A percentile compares a stretch with the other conserved stretches of the same genome.
Conservation (phyloP, 1,140 invertebrate species). For the Cherax quadricarinatus region DNA sequence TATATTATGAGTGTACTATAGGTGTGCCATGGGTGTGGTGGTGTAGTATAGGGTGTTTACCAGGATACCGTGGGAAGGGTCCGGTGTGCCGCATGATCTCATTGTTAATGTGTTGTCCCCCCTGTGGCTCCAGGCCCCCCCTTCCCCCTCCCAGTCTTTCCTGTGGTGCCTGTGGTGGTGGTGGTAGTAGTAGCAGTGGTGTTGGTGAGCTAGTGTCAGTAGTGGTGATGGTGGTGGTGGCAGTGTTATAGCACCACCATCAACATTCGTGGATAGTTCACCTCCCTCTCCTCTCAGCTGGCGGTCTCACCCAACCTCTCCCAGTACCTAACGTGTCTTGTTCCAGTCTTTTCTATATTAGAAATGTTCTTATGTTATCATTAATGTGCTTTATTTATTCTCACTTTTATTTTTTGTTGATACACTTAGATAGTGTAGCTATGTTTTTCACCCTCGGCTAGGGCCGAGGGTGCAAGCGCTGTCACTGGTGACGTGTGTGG, state of each 20-base stretch:
- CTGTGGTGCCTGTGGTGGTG: slow-evolving; percentile 48
- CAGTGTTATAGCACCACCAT: background rate
- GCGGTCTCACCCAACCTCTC: slow-evolving; percentile 55
- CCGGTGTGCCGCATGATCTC: slow-evolving; percentile 51
- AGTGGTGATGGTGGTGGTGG: slow-evolving; percentile 44
- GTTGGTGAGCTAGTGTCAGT: slow-evolving; percentile 45
- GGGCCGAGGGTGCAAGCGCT: slow-evolving; percentile 45
- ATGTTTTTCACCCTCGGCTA: slow-evolving; percentile 43
- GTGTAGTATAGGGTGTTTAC: slow-evolving; percentile 36
- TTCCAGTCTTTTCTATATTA: slow-evolving; percentile 56
- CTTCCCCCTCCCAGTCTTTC: slow-evolving; percentile 52
- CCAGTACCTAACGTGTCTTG: slow-evolving; percentile 56
- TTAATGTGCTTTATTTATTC: slow-evolving; percentile 59
- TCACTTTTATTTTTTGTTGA: slow-evolving; percentile 44
- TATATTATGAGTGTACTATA: slow-evolving; percentile 38
- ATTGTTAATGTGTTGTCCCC: slow-evolving; percentile 57
- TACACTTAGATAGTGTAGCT: slow-evolving; percentile 58
- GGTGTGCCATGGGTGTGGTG: slow-evolving; percentile 48
- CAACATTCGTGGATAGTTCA: slow-evolving; percentile 10
- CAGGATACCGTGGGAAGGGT: slow-evolving; percentile 52
- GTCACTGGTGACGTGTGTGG: slow-evolving; percentile 47
- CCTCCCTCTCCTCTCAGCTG: slow-evolving; percentile 32
- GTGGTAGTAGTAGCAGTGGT: slow-evolving; percentile 25
- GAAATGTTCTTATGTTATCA: slow-evolving; percentile 57
- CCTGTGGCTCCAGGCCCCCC: slow-evolving; percentile 50